phyloP scores from a whole-genome alignment of 2,888 invertebrate species.

The Slavum lentiscoides region DNA sequence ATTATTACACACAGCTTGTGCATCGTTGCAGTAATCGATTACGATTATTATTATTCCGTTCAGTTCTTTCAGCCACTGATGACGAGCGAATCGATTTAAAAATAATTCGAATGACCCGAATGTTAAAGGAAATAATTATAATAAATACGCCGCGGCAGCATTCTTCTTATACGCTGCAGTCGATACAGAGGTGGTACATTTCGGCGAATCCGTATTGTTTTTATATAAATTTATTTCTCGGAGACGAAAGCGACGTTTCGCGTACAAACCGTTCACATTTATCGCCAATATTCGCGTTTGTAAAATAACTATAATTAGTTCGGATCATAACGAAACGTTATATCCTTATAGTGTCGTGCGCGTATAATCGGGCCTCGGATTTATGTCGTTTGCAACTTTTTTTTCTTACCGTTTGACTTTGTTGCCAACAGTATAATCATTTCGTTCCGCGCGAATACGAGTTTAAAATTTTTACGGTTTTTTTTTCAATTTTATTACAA shows the following conservation, averaged over 20 bases:
- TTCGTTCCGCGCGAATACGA: too few relatives aligned
- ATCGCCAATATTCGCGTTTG: background rate
- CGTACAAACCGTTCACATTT: background rate
- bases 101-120: constrained; percentile 4
- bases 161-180: background rate
- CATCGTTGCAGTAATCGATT: too few relatives aligned
- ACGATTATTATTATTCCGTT: too few relatives aligned
- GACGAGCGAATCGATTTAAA: background rate
- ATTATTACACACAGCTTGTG: too few relatives aligned
- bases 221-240: background rate
- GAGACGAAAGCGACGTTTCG: background rate
- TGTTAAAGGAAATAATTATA: constrained; percentile 15
- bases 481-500: too few relatives aligned
- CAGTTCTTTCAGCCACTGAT: too few relatives aligned
- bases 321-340: background rate
- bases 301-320: background rate
- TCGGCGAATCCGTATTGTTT: constrained; percentile 22
- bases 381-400: too few relatives aligned
- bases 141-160: background rate
- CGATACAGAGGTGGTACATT: background rate
- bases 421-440: too few relatives aligned
- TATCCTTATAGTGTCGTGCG: background rate
- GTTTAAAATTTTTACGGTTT: too few relatives aligned
- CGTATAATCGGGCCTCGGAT: too few relatives aligned
- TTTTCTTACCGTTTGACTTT: too few relatives aligned